Conservation (phyloP, 2,113 vertebrate genomes). For the Rhizomys pruinosus region DNA sequence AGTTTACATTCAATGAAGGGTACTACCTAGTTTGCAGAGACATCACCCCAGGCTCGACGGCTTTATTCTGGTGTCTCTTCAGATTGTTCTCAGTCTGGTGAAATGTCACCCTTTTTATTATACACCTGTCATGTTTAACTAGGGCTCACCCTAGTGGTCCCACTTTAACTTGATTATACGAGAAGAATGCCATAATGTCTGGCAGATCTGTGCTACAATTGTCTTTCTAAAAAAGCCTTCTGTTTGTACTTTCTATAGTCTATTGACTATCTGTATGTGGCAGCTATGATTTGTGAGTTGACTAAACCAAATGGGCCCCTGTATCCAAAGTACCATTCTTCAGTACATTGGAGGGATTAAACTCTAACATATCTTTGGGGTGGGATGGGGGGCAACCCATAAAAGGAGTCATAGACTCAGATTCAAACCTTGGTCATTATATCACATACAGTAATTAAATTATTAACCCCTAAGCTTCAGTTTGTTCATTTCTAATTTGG, state of each 20-base stretch:
- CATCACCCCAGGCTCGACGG: not conserved
- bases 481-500: not conserved
- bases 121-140: not conserved
- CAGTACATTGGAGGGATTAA: not conserved
- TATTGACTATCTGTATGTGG: not conserved
- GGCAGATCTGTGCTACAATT: not conserved
- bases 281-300: not conserved
- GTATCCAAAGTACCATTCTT: not conserved
- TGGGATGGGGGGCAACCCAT: not conserved
- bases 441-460: not conserved
- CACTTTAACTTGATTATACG: constrained; percentile 13
- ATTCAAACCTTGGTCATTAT: not conserved
- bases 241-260: not conserved
- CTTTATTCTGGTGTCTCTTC: not conserved
- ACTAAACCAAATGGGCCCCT: not conserved
- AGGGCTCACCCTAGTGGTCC: not conserved
- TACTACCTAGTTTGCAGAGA: too few relatives aligned
- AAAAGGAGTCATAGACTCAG: not conserved
- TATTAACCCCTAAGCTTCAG: not conserved
- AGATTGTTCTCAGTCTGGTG: not conserved
- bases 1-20: not conserved
- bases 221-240: not conserved
- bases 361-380: not conserved
- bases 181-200: not conserved
- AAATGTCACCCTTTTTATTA: not conserved